Evolutionary conservation across 2,113 vertebrate species (phyloP).

Genomic region (Patagioenas fasciata): DNA sequence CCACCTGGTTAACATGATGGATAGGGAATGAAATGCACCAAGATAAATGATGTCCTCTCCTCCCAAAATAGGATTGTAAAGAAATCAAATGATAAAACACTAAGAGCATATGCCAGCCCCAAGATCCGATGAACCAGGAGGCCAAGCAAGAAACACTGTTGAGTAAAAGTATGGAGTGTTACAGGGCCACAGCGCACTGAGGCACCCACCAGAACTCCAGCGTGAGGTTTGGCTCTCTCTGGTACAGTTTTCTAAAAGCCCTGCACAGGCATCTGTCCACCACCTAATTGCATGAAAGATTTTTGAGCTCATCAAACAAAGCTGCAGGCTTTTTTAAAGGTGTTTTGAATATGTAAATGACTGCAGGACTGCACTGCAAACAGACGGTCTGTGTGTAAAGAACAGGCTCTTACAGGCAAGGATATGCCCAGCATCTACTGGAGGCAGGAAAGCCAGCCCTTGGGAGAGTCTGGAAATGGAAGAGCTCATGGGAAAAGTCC

Average conservation of each 20-base stretch:
- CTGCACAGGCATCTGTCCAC: not conserved
- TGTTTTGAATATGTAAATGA: not conserved
- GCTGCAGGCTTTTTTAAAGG: not conserved
- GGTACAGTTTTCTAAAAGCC: not conserved
- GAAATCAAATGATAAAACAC: not conserved
- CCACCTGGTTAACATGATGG: not conserved
- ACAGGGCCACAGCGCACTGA: not conserved
- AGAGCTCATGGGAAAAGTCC: not conserved
- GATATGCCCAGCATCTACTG: not conserved
- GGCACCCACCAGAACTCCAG: not conserved
- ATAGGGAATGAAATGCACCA: not conserved
- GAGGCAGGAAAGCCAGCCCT: not conserved
- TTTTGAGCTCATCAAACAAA: not conserved
- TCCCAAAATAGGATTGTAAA: not conserved
- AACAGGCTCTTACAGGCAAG: not conserved
- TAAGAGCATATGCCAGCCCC: not conserved
- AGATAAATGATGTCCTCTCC: not conserved
- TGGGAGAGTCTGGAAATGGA: not conserved
- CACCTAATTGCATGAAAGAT: not conserved
- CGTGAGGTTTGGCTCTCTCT: not conserved
- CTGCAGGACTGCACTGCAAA: not conserved
- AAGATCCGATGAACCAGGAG: not conserved
- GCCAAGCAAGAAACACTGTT: not conserved
- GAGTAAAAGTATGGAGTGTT: not conserved
- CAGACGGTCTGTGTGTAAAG: not conserved